A percentile compares a stretch with the other conserved stretches of the same genome.
Conservation (phyloP, 2,797 vertebrate species). For the Semaprochilodus insignis region DNA sequence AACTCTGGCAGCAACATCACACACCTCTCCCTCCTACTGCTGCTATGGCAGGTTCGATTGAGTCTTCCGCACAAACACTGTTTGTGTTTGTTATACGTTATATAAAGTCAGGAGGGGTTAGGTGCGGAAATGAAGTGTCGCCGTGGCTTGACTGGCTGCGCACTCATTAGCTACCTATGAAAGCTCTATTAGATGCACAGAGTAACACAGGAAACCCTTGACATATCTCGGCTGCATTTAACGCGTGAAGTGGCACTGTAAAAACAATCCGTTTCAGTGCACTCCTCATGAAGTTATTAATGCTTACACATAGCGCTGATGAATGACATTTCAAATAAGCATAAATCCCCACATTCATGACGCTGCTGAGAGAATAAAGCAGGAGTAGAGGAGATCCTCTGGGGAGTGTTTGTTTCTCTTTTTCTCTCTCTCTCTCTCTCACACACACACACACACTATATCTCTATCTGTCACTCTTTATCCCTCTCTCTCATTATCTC, state of each 20-base stretch:
- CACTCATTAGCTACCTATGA: constrained; percentile 45
- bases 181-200: constrained; percentile 38
- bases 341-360: constrained; percentile 34
- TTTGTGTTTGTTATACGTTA: background rate
- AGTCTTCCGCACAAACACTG: background rate
- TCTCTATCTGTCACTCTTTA: background rate
- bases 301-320: constrained; percentile 15
- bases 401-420: constrained; percentile 1
- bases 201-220: constrained; percentile 37
- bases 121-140: constrained; percentile 18
- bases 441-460: background rate
- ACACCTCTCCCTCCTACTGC: background rate
- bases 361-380: constrained; percentile 33
- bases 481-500: constrained; percentile 6
- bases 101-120: constrained; percentile 35
- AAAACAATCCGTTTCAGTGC: constrained; percentile 18
- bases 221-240: constrained; percentile 11
- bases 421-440: constrained; percentile 5
- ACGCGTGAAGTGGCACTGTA: constrained; percentile 12
- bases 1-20: constrained; percentile 11
- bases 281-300: constrained; percentile 45
- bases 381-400: constrained; percentile 33
- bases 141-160: background rate
- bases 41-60: background rate
- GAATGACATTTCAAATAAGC: constrained; percentile 40